phyloP scores from a whole-genome alignment of 92 coral and sea anemone species.

The Parazoanthus darwini region DNA sequence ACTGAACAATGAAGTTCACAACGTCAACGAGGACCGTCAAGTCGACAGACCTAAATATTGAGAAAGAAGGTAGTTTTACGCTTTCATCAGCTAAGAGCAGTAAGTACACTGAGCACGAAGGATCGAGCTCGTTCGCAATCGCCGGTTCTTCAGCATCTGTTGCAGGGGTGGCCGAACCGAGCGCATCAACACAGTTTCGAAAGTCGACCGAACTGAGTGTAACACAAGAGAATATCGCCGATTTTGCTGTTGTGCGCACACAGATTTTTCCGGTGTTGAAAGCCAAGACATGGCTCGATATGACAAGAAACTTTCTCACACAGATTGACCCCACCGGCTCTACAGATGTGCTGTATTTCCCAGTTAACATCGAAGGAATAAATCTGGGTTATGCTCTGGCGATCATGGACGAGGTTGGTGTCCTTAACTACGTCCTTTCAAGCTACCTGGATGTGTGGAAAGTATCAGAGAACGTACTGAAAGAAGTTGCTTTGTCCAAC shows the following conservation, averaged over 20 bases:
- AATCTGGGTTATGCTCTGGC: conserved; percentile 85
- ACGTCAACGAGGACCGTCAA: conserved; percentile 14
- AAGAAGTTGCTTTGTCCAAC: conserved; percentile 75
- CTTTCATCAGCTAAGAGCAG: conserved; percentile 5
- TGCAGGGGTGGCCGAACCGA: not conserved
- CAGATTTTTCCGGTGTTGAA: conserved; percentile 80
- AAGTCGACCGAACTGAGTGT: conserved; percentile 74
- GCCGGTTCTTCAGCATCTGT: not conserved
- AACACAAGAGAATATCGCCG: conserved; percentile 69
- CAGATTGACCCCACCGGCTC: conserved; percentile 65
- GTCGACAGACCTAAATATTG: not conserved
- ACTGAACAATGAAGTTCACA: conserved; percentile 10
- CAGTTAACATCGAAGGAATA: conserved; percentile 71
- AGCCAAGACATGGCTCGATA: conserved; percentile 73
- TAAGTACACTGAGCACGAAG: not conserved
- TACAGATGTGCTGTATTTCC: conserved; percentile 72
- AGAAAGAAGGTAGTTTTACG: conserved; percentile 10
- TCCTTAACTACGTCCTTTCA: conserved; percentile 66
- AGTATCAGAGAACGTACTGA: conserved; percentile 68
- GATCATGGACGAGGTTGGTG: conserved; percentile 60
- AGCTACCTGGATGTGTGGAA: conserved; percentile 88
- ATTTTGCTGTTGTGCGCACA: conserved; percentile 77
- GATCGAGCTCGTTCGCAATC: not conserved
- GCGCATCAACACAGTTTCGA: conserved; percentile 33
- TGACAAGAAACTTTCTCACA: conserved; percentile 70